Conservation (phyloP, 1,140 invertebrate genomes). For the Ditylenchus dipsaci region DNA sequence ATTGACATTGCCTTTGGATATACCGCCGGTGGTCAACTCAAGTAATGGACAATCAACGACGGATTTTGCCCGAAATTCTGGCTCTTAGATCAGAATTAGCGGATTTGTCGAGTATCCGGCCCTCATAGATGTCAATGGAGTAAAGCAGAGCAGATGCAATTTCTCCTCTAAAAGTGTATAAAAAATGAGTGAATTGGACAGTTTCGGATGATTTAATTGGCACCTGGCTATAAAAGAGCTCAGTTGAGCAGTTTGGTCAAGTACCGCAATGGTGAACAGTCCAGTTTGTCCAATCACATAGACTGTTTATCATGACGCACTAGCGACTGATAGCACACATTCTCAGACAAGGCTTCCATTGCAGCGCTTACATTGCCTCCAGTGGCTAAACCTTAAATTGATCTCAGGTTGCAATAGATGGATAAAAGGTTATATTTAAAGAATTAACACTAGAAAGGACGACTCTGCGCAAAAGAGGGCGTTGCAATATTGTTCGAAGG, state of each 20-base stretch:
- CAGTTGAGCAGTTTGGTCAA: conserved; percentile 73
- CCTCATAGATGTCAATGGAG: conserved; percentile 43
- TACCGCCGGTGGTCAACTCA: conserved; percentile 34
- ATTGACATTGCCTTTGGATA: conserved; percentile 32
- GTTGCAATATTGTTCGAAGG: too few species aligned
- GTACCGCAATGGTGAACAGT: conserved; percentile 73
- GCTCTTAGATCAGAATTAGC: background rate
- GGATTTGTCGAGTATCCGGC: conserved; percentile 17
- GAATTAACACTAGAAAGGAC: too few species aligned
- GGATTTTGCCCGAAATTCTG: conserved; percentile 13
- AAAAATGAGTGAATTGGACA: conserved; percentile 7
- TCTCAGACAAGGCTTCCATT: conserved; percentile 70
- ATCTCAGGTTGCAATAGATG: too few species aligned
- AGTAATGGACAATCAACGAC: conserved; percentile 47
- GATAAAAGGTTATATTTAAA: conserved; percentile 70
- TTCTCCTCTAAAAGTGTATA: conserved; percentile 35
- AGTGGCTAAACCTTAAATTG: conserved; percentile 64
- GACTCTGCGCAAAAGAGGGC: too few species aligned
- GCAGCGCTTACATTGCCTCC: conserved; percentile 73
- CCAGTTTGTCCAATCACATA: conserved; percentile 77
- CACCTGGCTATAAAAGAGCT: conserved; percentile 36
- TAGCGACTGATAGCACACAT: conserved; percentile 83
- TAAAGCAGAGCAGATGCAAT: conserved; percentile 40
- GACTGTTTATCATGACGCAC: conserved; percentile 71
- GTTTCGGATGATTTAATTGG: background rate